Percentiles rank a stretch among this genome's conserved stretches.
Conservation (phyloP, 2,888 invertebrate species). For the Aleiodes leptofemur region DNA sequence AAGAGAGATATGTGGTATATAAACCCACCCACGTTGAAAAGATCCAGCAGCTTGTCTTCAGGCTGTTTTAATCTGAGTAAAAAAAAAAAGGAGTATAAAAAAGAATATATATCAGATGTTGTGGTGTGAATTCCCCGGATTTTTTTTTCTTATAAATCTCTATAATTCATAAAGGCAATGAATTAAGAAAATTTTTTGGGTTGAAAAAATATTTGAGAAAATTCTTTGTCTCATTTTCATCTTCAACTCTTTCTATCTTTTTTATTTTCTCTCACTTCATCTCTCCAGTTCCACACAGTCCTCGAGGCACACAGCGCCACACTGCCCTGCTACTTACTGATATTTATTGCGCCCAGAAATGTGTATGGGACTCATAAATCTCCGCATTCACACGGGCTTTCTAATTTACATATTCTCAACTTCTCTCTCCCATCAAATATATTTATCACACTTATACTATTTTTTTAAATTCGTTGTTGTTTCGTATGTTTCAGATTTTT, state of each 20-base stretch:
- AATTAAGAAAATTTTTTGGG: too few relatives aligned
- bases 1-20: conserved; percentile 17
- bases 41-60: conserved; percentile 31
- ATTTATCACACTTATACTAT: conserved; percentile 36
- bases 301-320: conserved; percentile 58
- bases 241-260: conserved; percentile 43
- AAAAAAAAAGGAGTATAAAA: not conserved
- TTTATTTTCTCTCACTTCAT: not conserved
- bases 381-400: conserved; percentile 75
- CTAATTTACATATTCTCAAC: conserved; percentile 74
- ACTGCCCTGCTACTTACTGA: conserved; percentile 72
- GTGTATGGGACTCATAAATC: conserved; percentile 74
- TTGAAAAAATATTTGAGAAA: too few relatives aligned
- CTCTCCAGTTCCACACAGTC: conserved; percentile 37
- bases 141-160: conserved; percentile 7
- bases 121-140: conserved; percentile 3
- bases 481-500: not conserved
- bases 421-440: conserved; percentile 51
- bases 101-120: not conserved
- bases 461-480: conserved; percentile 31
- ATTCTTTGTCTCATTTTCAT: conserved; percentile 38
- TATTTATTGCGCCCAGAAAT: conserved; percentile 75
- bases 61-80: not conserved
- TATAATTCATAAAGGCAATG: not conserved
- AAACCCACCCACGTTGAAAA: conserved; percentile 31